Conservation (phyloP, 2,113 vertebrate genomes). For the Prunella fulvescens region DNA sequence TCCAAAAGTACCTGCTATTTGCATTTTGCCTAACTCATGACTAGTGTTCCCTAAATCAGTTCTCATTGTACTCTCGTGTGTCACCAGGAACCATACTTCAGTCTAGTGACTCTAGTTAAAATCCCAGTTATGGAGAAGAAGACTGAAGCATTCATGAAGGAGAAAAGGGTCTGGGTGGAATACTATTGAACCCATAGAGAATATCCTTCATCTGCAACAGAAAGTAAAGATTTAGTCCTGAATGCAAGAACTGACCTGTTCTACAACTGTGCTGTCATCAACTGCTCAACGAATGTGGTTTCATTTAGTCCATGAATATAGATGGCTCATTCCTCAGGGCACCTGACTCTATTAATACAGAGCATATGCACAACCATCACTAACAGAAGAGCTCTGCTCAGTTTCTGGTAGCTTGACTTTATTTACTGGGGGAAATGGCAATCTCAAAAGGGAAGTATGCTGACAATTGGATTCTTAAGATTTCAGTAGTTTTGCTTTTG, state of each 20-base stretch:
- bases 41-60: not conserved
- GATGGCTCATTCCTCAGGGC: constrained; percentile 20
- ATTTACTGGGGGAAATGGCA: not conserved
- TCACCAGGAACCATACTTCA: not conserved
- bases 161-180: not conserved
- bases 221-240: not conserved
- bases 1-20: not conserved
- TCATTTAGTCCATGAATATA: constrained; percentile 52
- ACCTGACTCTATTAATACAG: constrained; percentile 35
- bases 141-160: not conserved
- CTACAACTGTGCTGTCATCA: not conserved
- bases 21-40: not conserved
- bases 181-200: not conserved
- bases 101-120: not conserved
- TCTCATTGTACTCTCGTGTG: not conserved
- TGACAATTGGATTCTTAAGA: not conserved
- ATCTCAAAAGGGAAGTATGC: not conserved
- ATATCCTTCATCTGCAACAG: not conserved
- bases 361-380: not conserved
- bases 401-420: constrained; percentile 14
- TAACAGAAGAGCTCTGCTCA: not conserved
- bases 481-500: not conserved
- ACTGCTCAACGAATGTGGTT: not conserved
- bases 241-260: constrained; percentile 1
- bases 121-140: not conserved